These are phyloP conservation scores for Lobophora halterata DNA, from an alignment of 2,888 invertebrate genomes.

Conservation along the genomic window DNA sequence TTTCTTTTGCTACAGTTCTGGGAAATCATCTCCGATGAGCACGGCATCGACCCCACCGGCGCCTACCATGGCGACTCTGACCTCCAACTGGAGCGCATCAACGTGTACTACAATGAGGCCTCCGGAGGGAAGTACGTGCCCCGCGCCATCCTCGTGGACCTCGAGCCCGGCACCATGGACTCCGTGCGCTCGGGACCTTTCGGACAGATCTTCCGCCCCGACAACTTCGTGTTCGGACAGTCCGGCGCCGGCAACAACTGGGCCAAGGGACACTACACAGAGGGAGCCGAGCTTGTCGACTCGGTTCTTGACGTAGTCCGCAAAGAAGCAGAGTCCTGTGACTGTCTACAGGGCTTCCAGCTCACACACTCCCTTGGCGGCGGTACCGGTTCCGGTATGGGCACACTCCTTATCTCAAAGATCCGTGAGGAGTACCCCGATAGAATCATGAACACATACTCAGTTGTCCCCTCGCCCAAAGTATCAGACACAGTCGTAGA, in stretches of 20 bases:
- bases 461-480: constrained; percentile 92
- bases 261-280: constrained; percentile 87
- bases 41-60: constrained; percentile 95
- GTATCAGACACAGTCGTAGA: constrained; percentile 84
- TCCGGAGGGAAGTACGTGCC: constrained; percentile 80
- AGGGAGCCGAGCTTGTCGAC: constrained; percentile 84
- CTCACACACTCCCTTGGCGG: constrained; percentile 88
- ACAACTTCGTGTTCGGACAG: constrained; percentile 87
- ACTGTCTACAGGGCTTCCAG: constrained; percentile 94
- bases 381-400: constrained; percentile 79
- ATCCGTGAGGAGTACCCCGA: constrained; percentile 96
- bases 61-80: constrained; percentile 94
- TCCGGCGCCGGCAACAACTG: constrained; percentile 82
- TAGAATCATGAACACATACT: constrained; percentile 92
- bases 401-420: constrained; percentile 91
- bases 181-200: constrained; percentile 85
- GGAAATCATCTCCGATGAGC: constrained; percentile 98
- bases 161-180: constrained; percentile 82
- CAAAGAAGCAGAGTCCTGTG: constrained; percentile 94
- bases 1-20: constrained; percentile 85
- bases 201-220: constrained; percentile 87
- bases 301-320: constrained; percentile 92
- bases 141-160: constrained; percentile 68
- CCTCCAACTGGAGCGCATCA: constrained; percentile 95
- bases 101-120: constrained; percentile 98